Percentiles rank a stretch among this genome's conserved stretches.
Conservation (phyloP, 2,113 vertebrate genomes). For the Mola mola region DNA sequence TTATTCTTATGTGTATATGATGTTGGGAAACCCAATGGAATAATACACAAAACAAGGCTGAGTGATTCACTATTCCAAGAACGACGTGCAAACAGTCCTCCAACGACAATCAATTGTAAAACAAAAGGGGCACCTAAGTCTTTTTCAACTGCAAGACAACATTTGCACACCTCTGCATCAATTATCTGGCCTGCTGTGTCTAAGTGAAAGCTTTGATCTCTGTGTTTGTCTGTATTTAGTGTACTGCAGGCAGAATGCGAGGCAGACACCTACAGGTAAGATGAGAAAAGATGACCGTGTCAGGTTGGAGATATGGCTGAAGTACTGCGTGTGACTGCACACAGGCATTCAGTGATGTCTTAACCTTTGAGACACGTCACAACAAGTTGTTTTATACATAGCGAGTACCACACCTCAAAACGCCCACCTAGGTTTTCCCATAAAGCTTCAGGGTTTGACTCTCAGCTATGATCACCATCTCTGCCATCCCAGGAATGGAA, state of each 20-base stretch:
- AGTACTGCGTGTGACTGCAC: not conserved
- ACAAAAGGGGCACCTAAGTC: constrained; percentile 44
- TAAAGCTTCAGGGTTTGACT: constrained; percentile 29
- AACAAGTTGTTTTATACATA: constrained; percentile 19
- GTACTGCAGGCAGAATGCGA: constrained; percentile 2
- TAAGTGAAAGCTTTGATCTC: constrained; percentile 1
- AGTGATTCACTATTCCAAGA: no score
- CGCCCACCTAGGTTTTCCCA: constrained; percentile 54
- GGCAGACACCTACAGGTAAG: not conserved
- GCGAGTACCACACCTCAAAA: constrained; percentile 18
- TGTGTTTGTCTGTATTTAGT: constrained; percentile 9
- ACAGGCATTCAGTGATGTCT: constrained; percentile 11
- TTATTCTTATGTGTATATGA: no score
- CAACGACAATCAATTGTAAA: constrained; percentile 22
- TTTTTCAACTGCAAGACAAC: constrained; percentile 27
- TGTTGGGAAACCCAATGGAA: no score
- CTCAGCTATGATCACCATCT: constrained; percentile 69
- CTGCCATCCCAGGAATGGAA: constrained; percentile 71
- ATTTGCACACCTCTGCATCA: constrained; percentile 18
- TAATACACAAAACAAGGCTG: not conserved
- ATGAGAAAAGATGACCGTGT: constrained; percentile 8
- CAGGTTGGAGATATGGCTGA: not conserved
- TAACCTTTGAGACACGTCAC: constrained; percentile 25
- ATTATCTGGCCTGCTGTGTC: constrained; percentile 23
- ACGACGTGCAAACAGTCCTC: constrained; percentile 1